Evolutionary conservation across 2,113 vertebrate genomes (phyloP), one percentile per base, ranked within the genome.

Genomic region (Periophthalmodon schlosseri): DNA sequence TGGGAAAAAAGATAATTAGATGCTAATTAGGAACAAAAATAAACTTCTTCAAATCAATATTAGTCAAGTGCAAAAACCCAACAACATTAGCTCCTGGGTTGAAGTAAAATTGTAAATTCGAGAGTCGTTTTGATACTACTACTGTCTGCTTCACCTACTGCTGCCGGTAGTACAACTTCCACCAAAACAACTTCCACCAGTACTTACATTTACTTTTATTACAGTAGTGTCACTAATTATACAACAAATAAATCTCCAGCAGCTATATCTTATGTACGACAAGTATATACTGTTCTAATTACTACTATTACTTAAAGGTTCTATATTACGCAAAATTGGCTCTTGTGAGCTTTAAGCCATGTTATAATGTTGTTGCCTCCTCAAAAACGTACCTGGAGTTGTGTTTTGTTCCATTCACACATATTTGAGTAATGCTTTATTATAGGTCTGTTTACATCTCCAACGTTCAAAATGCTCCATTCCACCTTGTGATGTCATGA

Each of bases 1-100:
- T 63, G 24, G 24, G 24, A 16, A 63, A 33, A 63, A 15, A 63
- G 14, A 63, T 34, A 63, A 18, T 63, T 63, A 18, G 28, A 34
- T 63, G 60, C 60, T 34, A 34, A 63, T 63, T 34, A 63, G 15
- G 60, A 7, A 63, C 60, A 63, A 34, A 63, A 63, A 33, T 34
- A 34, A 33, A 34, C 24, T 63, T 28, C 58, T 23, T 57, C 28
- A 60, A 60, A 60, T 14, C 11, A 33, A 9, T 63, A 63, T 18
- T 63, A 63, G 6, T 63, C 14, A 10, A 63, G 60, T 63, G 18
- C 24, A 34, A 63, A 14, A 28, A 16, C 14, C 16, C 4, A 63
- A 34, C 14, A 33, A 34, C 5, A 18, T 34, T 63, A 20, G 28
- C 18, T 20, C 15, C 5, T 34, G 28, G 16, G 28, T 16, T 33